phyloP scores from a whole-genome alignment of 2,797 vertebrate species.

The Eurystomus glaucurus region DNA sequence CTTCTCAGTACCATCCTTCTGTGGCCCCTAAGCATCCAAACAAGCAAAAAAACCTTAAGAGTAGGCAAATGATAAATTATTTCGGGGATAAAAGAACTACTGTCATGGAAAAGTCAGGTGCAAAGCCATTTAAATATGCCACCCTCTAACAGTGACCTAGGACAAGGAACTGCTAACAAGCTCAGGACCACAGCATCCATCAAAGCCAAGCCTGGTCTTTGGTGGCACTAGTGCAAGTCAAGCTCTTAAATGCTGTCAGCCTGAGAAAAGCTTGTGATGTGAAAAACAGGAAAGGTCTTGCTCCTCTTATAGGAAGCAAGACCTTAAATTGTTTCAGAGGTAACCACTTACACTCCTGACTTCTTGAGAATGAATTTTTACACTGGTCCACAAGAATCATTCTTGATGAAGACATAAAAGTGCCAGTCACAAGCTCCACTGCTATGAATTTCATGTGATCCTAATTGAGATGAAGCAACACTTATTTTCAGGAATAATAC shows the following conservation, averaged over 20 bases:
- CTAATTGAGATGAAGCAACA: not conserved
- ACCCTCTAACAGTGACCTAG: not conserved
- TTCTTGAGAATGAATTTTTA: not conserved
- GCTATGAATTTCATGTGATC: not conserved
- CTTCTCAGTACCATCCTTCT: not conserved
- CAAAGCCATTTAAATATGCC: not conserved
- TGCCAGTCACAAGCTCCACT: not conserved
- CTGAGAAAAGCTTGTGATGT: not conserved
- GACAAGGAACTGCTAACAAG: not conserved
- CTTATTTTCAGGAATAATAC: not conserved
- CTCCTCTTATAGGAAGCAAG: not conserved
- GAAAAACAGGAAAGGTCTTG: not conserved
- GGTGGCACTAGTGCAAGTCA: not conserved
- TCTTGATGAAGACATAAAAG: not conserved
- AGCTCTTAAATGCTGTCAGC: not conserved
- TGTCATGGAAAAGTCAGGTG: not conserved
- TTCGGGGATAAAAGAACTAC: not conserved
- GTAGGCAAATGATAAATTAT: not conserved
- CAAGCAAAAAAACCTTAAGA: not conserved
- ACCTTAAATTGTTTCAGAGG: not conserved
- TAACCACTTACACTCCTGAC: not conserved
- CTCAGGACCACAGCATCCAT: not conserved
- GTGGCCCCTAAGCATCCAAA: not conserved
- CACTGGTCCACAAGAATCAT: not conserved
- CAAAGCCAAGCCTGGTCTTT: not conserved